These are phyloP conservation scores for Poecile montanus DNA, from an alignment of 2,797 vertebrate species.

Conservation along the genomic window DNA sequence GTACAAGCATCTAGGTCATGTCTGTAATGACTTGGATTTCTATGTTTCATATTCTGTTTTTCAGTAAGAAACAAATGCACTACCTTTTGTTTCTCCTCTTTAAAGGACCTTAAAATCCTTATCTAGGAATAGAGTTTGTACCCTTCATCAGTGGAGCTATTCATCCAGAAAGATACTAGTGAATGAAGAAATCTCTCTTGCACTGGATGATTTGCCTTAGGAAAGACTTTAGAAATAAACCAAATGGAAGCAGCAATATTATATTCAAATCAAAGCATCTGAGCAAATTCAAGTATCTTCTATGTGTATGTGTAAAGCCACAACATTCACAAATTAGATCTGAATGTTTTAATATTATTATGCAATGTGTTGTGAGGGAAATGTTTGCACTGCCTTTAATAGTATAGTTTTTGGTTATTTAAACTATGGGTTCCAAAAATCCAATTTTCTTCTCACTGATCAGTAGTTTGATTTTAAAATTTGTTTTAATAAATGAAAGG, in stretches of 20 bases:
- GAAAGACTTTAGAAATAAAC: not conserved
- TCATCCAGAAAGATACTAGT: not conserved
- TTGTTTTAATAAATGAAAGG: not conserved
- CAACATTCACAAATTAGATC: not conserved
- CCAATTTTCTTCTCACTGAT: not conserved
- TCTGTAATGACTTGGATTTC: not conserved
- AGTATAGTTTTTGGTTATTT: not conserved
- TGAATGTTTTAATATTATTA: not conserved
- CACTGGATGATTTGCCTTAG: not conserved
- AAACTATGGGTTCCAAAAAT: not conserved
- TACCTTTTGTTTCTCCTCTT: not conserved
- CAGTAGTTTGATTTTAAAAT: not conserved
- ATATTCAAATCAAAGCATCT: not conserved
- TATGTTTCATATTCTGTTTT: not conserved
- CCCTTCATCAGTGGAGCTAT: not conserved
- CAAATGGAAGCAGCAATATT: not conserved
- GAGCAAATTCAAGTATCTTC: not conserved
- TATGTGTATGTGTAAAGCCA: not conserved
- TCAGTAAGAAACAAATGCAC: not conserved
- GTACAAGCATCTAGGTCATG: not conserved
- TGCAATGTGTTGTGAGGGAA: not conserved
- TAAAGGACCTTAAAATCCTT: not conserved
- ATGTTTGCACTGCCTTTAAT: not conserved
- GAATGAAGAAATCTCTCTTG: not conserved
- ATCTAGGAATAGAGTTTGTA: not conserved